These are phyloP conservation scores for Lissonota sp. DNA, from an alignment of 2,888 invertebrate genomes.

Conservation along the genomic window DNA sequence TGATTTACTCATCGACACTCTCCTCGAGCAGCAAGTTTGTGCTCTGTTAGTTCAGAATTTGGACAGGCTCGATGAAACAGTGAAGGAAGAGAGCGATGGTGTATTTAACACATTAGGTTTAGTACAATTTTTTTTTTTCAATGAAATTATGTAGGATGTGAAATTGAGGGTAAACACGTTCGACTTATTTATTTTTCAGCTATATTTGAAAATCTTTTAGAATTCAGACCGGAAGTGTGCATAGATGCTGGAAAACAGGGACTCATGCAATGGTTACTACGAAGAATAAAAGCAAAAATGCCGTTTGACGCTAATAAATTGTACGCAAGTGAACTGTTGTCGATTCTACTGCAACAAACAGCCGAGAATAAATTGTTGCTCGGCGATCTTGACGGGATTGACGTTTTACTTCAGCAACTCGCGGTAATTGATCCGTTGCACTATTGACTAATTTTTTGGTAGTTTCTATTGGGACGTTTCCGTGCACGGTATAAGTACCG, in stretches of 20 bases:
- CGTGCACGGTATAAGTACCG: no score
- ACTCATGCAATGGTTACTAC: constrained; percentile 95
- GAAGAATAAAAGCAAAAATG: constrained; percentile 93
- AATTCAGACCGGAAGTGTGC: constrained; percentile 94
- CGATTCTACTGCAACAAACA: constrained; percentile 96
- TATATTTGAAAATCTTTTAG: constrained; percentile 97
- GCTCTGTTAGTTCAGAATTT: constrained; percentile 96
- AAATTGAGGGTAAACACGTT: constrained; percentile 22
- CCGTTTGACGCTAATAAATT: constrained; percentile 98
- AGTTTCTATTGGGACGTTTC: no score
- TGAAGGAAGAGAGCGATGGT: constrained; percentile 97
- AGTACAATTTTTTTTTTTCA: constrained; percentile 14
- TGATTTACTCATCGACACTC: constrained; percentile 92
- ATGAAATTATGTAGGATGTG: constrained; percentile 15
- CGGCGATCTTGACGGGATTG: constrained; percentile 98
- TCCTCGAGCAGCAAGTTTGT: constrained; percentile 95
- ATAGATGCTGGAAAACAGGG: constrained; percentile 95
- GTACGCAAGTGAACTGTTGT: constrained; percentile 97
- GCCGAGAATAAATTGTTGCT: constrained; percentile 92
- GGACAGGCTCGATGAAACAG: constrained; percentile 95
- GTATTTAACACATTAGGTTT: constrained; percentile 96
- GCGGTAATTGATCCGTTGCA: constrained; percentile 87
- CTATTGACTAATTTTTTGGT: no score
- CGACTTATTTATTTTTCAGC: constrained; percentile 84
- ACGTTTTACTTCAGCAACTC: constrained; percentile 96